These are phyloP conservation scores for Ectropis grisescens DNA, from an alignment of 1,140 invertebrate species.

Conservation along the genomic window DNA sequence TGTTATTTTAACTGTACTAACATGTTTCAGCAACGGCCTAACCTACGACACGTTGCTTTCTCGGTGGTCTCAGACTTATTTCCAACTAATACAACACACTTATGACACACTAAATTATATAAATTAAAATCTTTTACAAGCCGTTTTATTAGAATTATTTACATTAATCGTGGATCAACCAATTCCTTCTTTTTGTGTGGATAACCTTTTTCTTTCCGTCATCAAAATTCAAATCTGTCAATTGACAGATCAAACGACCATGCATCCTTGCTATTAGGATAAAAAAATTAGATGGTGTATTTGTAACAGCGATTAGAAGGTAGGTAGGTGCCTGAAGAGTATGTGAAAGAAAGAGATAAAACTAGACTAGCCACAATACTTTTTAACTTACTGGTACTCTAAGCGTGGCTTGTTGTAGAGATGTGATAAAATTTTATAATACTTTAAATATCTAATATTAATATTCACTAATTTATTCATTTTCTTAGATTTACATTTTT, in stretches of 20 bases:
- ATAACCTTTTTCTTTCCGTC: constrained; percentile 68
- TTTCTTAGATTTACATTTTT: too few relatives aligned
- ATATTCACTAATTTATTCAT: too few relatives aligned
- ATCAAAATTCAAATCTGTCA: constrained; percentile 66
- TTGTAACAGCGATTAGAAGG: too few relatives aligned
- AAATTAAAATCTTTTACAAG: not conserved
- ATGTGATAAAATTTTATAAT: too few relatives aligned
- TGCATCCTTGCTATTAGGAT: too few relatives aligned
- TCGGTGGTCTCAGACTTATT: constrained; percentile 27
- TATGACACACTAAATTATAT: constrained; percentile 9
- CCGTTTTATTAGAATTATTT: constrained; percentile 21
- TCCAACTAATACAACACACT: constrained; percentile 12
- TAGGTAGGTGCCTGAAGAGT: too few relatives aligned
- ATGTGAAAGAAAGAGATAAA: too few relatives aligned
- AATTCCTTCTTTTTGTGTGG: constrained; percentile 63
- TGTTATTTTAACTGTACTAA: constrained; percentile 59
- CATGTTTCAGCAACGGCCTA: constrained; percentile 65
- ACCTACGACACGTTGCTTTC: constrained; percentile 62
- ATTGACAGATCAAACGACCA: constrained; percentile 38
- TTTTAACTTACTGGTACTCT: too few relatives aligned
- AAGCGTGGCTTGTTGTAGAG: too few relatives aligned
- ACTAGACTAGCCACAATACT: too few relatives aligned
- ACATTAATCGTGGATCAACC: constrained; percentile 40
- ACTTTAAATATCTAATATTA: too few relatives aligned
- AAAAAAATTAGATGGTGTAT: too few relatives aligned